Percentiles rank a stretch among this genome's conserved stretches.
phyloP scores from a whole-genome alignment of 1,140 invertebrate genomes.

The Ruditapes philippinarum region DNA sequence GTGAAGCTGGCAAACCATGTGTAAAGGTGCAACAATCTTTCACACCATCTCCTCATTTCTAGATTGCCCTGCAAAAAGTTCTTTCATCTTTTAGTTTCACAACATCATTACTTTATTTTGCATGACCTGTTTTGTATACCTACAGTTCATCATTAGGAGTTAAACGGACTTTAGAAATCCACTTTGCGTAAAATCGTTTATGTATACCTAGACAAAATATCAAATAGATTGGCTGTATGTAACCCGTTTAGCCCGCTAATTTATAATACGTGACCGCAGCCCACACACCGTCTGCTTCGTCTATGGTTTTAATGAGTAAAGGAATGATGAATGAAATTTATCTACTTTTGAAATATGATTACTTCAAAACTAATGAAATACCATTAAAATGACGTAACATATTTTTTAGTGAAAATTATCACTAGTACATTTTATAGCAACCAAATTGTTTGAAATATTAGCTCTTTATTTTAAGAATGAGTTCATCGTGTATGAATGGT shows the following conservation, averaged over 20 bases:
- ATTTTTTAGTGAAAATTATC: not conserved
- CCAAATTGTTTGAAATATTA: no score
- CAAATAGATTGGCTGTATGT: not conserved
- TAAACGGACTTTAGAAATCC: conserved; percentile 57
- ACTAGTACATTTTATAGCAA: no score
- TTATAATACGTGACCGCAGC: not conserved
- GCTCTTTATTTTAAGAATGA: no score
- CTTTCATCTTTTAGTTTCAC: not conserved
- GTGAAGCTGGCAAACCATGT: no score
- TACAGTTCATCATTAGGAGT: conserved; percentile 37
- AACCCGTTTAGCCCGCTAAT: conserved; percentile 44
- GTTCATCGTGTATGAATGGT: no score
- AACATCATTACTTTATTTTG: conserved; percentile 10
- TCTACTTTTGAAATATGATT: not conserved
- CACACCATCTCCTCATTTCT: not conserved
- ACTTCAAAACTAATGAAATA: not conserved
- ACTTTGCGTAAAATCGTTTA: conserved; percentile 39
- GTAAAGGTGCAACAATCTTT: no score
- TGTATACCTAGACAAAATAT: not conserved
- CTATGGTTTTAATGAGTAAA: not conserved
- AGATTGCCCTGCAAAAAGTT: not conserved
- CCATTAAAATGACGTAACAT: no score
- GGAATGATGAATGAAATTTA: conserved; percentile 29
- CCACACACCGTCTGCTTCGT: conserved; percentile 1
- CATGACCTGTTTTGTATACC: not conserved